A percentile compares a stretch with the other conserved stretches of the same genome.
phyloP scores from a whole-genome alignment of 2,888 invertebrate species.

The Dryomyza anilis region DNA sequence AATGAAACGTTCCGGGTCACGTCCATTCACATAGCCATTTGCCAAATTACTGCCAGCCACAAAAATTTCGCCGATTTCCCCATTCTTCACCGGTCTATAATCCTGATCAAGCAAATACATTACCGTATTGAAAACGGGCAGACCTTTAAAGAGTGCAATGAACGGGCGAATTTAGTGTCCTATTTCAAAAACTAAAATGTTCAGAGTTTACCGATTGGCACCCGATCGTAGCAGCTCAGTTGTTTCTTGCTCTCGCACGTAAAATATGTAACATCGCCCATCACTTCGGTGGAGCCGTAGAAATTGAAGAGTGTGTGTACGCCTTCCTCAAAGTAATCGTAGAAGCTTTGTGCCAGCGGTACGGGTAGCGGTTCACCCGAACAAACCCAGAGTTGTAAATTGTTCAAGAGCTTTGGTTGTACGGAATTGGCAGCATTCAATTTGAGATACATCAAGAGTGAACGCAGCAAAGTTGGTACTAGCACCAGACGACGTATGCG shows the following conservation, averaged over 20 bases:
- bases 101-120: constrained; percentile 80
- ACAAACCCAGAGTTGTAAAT: constrained; percentile 80
- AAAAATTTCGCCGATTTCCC: constrained; percentile 81
- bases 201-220: constrained; percentile 76
- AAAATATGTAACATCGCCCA: constrained; percentile 87
- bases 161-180: not conserved
- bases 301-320: constrained; percentile 79
- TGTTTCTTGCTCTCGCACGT: constrained; percentile 69
- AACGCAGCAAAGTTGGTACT: constrained; percentile 81
- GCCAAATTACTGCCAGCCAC: constrained; percentile 82
- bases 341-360: constrained; percentile 76
- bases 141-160: constrained; percentile 63
- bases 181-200: not conserved
- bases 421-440: constrained; percentile 47
- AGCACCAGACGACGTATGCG: constrained; percentile 81
- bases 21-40: constrained; percentile 77
- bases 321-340: constrained; percentile 72
- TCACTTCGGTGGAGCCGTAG: constrained; percentile 90
- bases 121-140: constrained; percentile 78
- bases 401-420: constrained; percentile 63
- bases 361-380: constrained; percentile 83
- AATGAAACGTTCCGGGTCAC: constrained; percentile 75
- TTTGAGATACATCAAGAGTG: constrained; percentile 76
- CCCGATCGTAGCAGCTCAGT: constrained; percentile 68
- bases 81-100: constrained; percentile 72